phyloP scores from a whole-genome alignment of 2,797 vertebrate species.

The Gallinago nigripennis region DNA sequence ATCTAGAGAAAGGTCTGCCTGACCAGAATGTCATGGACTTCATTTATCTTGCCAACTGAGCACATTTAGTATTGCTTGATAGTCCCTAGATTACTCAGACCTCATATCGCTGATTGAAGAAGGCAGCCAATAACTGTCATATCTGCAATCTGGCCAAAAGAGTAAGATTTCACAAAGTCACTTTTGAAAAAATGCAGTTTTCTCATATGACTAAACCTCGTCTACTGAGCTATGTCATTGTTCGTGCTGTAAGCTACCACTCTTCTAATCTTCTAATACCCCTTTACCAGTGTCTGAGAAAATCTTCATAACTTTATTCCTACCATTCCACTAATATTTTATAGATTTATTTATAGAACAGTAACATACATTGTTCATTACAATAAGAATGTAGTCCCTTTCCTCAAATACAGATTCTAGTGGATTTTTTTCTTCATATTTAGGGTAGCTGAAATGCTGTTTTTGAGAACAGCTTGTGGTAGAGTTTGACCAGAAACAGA shows the following conservation, averaged over 20 bases:
- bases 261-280: not conserved
- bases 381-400: not conserved
- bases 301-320: not conserved
- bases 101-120: not conserved
- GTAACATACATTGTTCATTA: not conserved
- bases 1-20: not conserved
- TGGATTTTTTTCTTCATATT: not conserved
- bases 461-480: not conserved
- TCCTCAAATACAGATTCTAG: not conserved
- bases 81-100: not conserved
- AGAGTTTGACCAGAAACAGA: not conserved
- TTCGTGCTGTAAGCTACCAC: not conserved
- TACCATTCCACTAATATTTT: not conserved
- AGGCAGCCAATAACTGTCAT: not conserved
- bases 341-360: not conserved
- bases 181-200: not conserved
- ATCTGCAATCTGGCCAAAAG: not conserved
- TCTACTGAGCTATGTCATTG: not conserved
- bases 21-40: not conserved
- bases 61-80: not conserved
- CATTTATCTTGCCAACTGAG: not conserved
- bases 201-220: not conserved
- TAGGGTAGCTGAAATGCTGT: not conserved
- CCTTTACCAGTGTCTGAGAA: not conserved
- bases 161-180: not conserved